phyloP scores from a whole-genome alignment of 2,888 invertebrate species.

The Escarpia spicata region DNA sequence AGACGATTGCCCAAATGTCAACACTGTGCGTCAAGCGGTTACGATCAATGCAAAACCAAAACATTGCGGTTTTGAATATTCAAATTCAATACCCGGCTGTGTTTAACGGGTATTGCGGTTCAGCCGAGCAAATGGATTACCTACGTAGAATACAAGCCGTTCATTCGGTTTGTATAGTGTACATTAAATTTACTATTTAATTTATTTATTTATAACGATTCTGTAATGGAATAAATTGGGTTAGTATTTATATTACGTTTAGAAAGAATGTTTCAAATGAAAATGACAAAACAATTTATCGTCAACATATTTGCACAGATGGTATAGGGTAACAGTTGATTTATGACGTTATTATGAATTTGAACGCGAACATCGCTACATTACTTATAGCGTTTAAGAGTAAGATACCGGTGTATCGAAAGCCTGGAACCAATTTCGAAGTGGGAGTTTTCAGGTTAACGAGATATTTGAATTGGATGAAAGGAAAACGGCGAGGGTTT shows the following conservation, averaged over 20 bases:
- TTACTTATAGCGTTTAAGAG: neutral
- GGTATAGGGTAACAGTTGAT: neutral
- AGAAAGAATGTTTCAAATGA: neutral
- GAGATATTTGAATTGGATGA: neutral
- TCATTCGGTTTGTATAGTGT: neutral
- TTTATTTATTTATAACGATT: neutral
- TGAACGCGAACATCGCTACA: neutral
- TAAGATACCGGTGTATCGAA: neutral
- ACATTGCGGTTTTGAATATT: constrained; percentile 13
- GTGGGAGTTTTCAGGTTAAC: neutral
- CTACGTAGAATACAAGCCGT: neutral
- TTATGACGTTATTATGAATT: neutral
- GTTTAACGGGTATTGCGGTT: neutral
- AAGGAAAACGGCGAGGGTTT: neutral
- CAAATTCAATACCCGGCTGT: neutral
- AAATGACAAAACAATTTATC: neutral
- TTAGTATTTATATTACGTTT: neutral
- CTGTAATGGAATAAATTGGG: neutral
- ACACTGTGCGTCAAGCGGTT: neutral
- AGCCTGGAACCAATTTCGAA: neutral
- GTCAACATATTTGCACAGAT: neutral
- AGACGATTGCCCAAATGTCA: neutral
- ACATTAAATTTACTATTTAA: neutral
- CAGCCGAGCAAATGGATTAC: neutral
- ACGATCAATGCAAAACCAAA: neutral